phyloP scores from a whole-genome alignment of 2,797 vertebrate species.

The Sibirionetta formosa region DNA sequence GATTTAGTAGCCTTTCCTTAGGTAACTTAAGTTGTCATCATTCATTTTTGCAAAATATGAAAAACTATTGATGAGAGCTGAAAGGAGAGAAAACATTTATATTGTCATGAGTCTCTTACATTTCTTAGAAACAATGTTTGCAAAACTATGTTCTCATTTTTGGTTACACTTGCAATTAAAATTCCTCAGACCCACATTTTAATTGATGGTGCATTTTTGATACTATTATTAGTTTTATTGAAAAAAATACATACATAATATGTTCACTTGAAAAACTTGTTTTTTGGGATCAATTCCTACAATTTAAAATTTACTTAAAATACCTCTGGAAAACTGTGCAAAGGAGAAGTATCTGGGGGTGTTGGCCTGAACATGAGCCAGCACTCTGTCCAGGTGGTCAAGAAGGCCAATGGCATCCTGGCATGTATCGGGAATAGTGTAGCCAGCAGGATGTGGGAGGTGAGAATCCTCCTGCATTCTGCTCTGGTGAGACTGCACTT shows the following conservation, averaged over 20 bases:
- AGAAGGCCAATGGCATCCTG: too few relatives aligned
- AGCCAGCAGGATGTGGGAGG: too few relatives aligned
- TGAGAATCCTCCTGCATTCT: too few relatives aligned
- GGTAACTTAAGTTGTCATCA: neutral
- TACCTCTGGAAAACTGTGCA: too few relatives aligned
- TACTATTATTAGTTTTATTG: neutral
- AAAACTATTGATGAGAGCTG: neutral
- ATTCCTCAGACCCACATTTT: neutral
- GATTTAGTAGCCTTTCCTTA: neutral
- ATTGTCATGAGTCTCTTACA: fast-evolving
- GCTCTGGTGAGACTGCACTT: too few relatives aligned
- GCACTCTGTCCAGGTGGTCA: too few relatives aligned
- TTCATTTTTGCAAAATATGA: neutral
- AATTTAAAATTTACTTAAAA: neutral
- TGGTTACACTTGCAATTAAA: neutral
- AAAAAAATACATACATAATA: neutral
- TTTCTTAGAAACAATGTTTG: fast-evolving
- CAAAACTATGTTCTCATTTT: neutral
- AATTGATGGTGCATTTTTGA: neutral
- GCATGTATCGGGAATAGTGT: too few relatives aligned
- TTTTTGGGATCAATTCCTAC: neutral
- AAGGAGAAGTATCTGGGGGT: too few relatives aligned
- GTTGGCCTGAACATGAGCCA: too few relatives aligned
- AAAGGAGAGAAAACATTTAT: neutral
- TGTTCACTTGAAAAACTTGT: neutral